Base-by-base conservation (phyloP, 2,797 vertebrate genomes). In the Eupleurogrammus muticus region DNA sequence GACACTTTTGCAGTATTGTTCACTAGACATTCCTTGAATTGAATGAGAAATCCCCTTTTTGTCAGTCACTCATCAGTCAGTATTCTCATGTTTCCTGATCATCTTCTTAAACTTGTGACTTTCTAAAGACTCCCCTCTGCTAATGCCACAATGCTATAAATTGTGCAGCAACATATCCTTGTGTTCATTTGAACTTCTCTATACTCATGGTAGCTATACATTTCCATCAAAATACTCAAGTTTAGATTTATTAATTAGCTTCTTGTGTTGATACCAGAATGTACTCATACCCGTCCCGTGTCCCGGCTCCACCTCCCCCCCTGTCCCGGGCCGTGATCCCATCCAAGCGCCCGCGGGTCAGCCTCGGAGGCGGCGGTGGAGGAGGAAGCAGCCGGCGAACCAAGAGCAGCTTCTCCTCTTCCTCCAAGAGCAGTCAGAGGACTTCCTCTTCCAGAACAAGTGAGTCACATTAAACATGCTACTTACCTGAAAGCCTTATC, bases 321-420 rank as follows among this genome's bases (percentile, higher is more conserved):
- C 90, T 97, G 82, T 96, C 96, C 3, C 92, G 96, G 36, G 95
- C 96, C 3, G 95, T 97, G 35, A 94, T 97, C 70, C 96, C 96
- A 6, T 96, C 96, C 52, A 97, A 97, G 87, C 95, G 95, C 28
- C 96, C 96, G 0, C 93, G 96, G 60, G 95, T 97, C 75, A 97
- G 96, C 53, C 87, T 96, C 79, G 96, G 95, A 36, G 94, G 82
- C 0, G 70, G 90, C 7, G 92, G 91, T 78, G 96, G 95, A 0
- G 70, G 90, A 8, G 92, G 91, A 51, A 84, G 92, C 78, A 95
- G 95, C 77, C 93, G 96, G 13, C 93, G 96, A 40, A 95, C 94
- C 75, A 97, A 97, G 90, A 96, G 95, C 87, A 95, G 95, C 85
- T 96, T 96, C 89, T 96, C 96, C 59, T 96, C 95, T 1, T 96